Base-by-base conservation (phyloP, 2,797 vertebrate species). In the Oophaga sylvatica region DNA sequence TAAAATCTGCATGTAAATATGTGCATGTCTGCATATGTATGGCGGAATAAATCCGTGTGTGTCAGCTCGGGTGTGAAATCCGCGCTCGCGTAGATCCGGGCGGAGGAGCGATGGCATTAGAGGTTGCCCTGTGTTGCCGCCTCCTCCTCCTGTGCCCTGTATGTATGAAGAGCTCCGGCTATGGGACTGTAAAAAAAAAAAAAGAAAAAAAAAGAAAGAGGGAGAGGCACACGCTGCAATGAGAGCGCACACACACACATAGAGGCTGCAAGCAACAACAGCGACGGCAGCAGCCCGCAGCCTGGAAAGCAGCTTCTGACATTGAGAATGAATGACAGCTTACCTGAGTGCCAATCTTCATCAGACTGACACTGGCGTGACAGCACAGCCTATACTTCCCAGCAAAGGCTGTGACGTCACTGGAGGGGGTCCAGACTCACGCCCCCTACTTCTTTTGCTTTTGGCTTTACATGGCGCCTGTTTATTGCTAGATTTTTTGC, bases 261-360 rank as follows among this genome's bases (percentile, higher is more conserved):
- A 79, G 31, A 85, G 87, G 78, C 87, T 88, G 83, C 82, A 82
- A 85, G 78, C 70, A 85, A 82, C 93, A 89, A 90, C 92, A 77
- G 90, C 89, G 88, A 89, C 90, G 81, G 92, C 91, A 90, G 90
- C 92, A 90, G 92, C 93, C 91, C 84, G 91, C 92, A 91, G 89
- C 87, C 87, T 89, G 87, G 87, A 86, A 91, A 93, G 92, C 92
- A 91, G 90, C 67, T 90, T 89, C 96, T 97, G 96, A 97, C 97
- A 96, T 94, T 96, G 96, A 96, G 95, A 97, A 97, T 97, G 97
- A 98, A 97, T 98, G 97, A 98, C 97, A 98, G 97, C 97, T 97
- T 98, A 98, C 97, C 97, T 98, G 97, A 96, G 96, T 98, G 97
- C 97, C 97, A 98, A 98, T 98, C 97, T 98, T 97, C 97, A 98